Conservation (phyloP, 2,797 vertebrate species). For the Taenioides sp. region DNA sequence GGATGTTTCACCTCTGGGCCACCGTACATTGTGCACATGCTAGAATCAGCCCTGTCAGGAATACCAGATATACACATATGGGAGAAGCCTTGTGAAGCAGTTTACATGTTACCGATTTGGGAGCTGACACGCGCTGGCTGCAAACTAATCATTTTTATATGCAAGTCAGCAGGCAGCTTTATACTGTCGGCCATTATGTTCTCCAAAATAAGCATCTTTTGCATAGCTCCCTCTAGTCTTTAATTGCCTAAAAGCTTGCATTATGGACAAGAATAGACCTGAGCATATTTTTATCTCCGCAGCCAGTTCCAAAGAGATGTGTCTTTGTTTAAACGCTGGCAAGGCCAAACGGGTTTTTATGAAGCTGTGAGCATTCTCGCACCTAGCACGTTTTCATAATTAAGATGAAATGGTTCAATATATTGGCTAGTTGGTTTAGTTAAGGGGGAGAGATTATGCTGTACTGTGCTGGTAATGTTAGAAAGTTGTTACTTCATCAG, state of each 20-base stretch:
- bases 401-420: neutral
- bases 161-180: slow-evolving; percentile 13
- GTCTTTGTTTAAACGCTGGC: slow-evolving; percentile 2
- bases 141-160: slow-evolving; percentile 14
- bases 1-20: too few species aligned
- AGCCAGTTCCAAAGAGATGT: slow-evolving; percentile 5
- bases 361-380: neutral
- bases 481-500: neutral
- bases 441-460: neutral
- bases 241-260: slow-evolving; percentile 19
- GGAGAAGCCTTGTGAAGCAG: neutral
- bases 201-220: slow-evolving; percentile 20
- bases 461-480: neutral
- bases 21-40: neutral
- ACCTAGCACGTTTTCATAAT: neutral
- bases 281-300: slow-evolving; percentile 6
- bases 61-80: neutral
- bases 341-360: neutral
- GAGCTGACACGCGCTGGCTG: neutral
- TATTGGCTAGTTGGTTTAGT: neutral
- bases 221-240: slow-evolving; percentile 12
- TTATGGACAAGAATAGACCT: slow-evolving; percentile 3
- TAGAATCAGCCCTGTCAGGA: neutral
- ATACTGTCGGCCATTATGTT: slow-evolving; percentile 4
- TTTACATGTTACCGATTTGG: slow-evolving; percentile 5